A percentile compares a stretch with the other conserved stretches of the same genome.
phyloP scores from a whole-genome alignment of 2,113 vertebrate genomes.

The Peromyscus californicus region DNA sequence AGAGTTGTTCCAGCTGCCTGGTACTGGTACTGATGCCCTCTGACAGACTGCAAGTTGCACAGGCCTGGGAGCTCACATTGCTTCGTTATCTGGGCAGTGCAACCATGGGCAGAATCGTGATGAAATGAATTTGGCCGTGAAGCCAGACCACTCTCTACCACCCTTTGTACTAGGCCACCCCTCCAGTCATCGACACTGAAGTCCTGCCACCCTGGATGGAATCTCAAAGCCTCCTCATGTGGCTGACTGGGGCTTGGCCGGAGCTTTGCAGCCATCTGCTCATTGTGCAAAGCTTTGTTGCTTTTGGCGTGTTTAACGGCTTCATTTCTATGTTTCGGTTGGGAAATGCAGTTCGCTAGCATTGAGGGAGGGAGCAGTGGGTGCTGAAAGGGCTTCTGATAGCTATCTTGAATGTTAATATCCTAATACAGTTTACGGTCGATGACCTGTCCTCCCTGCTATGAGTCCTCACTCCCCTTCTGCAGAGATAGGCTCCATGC shows the following conservation, averaged over 20 bases:
- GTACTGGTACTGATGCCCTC: neutral
- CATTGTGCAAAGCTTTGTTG: constrained; percentile 69
- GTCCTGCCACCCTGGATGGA: neutral
- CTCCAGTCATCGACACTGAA: neutral
- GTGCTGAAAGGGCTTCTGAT: constrained; percentile 77
- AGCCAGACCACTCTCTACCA: neutral
- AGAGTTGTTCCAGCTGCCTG: neutral
- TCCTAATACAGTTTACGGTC: constrained; percentile 78
- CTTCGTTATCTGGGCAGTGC: neutral
- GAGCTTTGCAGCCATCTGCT: constrained; percentile 57
- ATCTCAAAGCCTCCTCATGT: neutral
- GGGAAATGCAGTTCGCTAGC: constrained; percentile 59
- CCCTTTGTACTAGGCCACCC: neutral
- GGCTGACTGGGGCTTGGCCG: constrained; percentile 17
- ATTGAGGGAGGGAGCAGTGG: constrained; percentile 57
- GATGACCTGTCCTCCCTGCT: constrained; percentile 72
- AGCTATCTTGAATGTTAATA: constrained; percentile 84
- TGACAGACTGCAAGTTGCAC: neutral
- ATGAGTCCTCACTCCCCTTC: constrained; percentile 23
- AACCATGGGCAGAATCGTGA: neutral
- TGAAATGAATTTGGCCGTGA: neutral
- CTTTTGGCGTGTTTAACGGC: constrained; percentile 77
- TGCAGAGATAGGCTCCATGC: constrained; percentile 65
- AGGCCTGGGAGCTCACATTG: neutral
- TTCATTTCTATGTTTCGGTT: constrained; percentile 79